Conservation (phyloP, 1,140 invertebrate species). For the Eurosta solidaginis region DNA sequence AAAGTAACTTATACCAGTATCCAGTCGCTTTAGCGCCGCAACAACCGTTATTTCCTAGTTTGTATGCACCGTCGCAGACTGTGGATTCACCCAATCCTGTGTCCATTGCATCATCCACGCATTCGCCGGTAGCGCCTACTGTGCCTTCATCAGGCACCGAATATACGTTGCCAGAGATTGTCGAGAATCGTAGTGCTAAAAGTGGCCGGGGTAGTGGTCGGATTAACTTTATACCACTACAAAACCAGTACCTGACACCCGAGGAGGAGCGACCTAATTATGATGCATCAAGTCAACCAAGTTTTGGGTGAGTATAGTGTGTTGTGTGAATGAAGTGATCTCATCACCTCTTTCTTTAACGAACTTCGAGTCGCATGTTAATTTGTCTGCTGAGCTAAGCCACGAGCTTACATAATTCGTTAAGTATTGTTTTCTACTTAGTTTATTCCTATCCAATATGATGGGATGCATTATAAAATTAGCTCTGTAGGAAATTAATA, state of each 20-base stretch:
- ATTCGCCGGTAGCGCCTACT: conserved; percentile 40
- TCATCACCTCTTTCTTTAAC: too few relatives aligned
- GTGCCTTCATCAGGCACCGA: conserved; percentile 46
- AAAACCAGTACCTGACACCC: conserved; percentile 48
- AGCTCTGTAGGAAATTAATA: too few relatives aligned
- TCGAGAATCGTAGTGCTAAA: conserved; percentile 47
- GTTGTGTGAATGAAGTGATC: too few relatives aligned
- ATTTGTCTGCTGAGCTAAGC: too few relatives aligned
- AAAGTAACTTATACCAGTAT: conserved; percentile 36
- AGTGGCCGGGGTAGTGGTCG: conserved; percentile 35
- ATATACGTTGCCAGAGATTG: conserved; percentile 48
- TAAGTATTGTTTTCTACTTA: too few relatives aligned
- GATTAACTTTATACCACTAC: conserved; percentile 46
- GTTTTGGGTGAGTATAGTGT: conserved; percentile 4
- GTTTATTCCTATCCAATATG: too few relatives aligned
- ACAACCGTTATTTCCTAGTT: neutral
- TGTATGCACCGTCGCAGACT: neutral
- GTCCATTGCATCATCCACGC: neutral
- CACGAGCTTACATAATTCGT: too few relatives aligned
- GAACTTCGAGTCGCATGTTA: too few relatives aligned
- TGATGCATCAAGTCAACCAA: conserved; percentile 44
- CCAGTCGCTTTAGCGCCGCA: conserved; percentile 36
- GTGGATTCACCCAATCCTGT: conserved; percentile 3
- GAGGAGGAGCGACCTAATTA: conserved; percentile 46
- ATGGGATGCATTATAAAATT: too few relatives aligned